Percentiles rank a stretch among this genome's conserved stretches.
Evolutionary conservation across 2,888 invertebrate species (phyloP).

Genomic region (Dasypolia templi): DNA sequence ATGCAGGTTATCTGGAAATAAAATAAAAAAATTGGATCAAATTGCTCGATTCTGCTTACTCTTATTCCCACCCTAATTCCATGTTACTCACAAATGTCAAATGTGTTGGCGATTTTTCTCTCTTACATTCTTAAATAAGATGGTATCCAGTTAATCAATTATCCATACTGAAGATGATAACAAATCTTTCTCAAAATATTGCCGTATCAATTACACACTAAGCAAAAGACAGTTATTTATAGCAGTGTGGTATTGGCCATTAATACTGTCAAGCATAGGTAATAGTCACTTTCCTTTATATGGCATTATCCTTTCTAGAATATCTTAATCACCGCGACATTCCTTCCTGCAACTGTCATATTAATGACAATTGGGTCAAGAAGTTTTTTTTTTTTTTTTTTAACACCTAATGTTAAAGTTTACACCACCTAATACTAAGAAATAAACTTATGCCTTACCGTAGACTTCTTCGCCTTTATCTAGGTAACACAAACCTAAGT

Average conservation of each 20-base stretch:
- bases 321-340: conserved; percentile 54
- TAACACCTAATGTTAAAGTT: not conserved
- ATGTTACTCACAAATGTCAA: not conserved
- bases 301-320: conserved; percentile 56
- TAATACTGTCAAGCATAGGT: conserved; percentile 15
- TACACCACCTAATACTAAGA: not conserved
- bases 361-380: no score
- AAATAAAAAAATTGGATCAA: no score
- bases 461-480: conserved; percentile 28
- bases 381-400: no score
- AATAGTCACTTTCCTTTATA: conserved; percentile 48
- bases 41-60: no score
- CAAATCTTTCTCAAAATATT: conserved; percentile 34
- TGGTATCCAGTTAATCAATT: conserved; percentile 14
- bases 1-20: no score
- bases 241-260: conserved; percentile 4
- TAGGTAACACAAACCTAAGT: conserved; percentile 52
- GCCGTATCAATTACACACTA: conserved; percentile 44
- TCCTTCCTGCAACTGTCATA: no score
- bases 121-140: not conserved
- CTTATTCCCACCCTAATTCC: not conserved
- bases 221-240: conserved; percentile 29
- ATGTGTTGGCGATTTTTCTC: not conserved
- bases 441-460: conserved; percentile 15
- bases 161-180: not conserved